These are phyloP conservation scores for Leucopternis melanops DNA, from an alignment of 2,113 vertebrate species.

Conservation along the genomic window DNA sequence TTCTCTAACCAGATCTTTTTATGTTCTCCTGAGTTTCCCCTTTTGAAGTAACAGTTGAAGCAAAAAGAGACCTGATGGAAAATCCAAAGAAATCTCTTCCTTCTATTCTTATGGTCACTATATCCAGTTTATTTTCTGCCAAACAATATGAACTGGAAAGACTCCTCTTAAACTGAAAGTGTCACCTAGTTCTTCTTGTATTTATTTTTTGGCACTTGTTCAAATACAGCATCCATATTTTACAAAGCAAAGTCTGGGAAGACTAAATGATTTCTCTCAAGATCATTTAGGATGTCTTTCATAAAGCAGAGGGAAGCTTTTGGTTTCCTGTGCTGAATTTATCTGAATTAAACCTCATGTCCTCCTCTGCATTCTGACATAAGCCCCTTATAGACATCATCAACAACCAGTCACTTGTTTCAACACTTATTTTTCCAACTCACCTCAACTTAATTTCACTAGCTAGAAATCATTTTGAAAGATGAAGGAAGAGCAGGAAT, in stretches of 20 bases:
- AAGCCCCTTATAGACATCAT: not conserved
- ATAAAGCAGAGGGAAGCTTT: too few species aligned
- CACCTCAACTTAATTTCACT: not conserved
- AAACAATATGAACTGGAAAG: not conserved
- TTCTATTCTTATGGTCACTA: not conserved
- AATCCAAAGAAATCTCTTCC: not conserved
- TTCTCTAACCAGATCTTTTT: not conserved
- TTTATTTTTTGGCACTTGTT: not conserved
- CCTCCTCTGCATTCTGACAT: not conserved
- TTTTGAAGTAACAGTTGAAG: not conserved
- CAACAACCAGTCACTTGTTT: not conserved
- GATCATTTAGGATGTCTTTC: too few species aligned
- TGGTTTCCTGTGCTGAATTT: too few species aligned
- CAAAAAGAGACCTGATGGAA: not conserved
- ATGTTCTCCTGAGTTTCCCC: not conserved
- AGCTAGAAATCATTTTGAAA: not conserved
- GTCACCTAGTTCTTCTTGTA: not conserved
- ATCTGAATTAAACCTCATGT: not conserved
- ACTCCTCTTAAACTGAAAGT: not conserved
- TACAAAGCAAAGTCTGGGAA: not conserved
- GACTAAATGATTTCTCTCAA: too few species aligned
- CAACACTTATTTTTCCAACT: not conserved
- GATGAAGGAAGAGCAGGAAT: not conserved
- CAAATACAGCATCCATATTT: not conserved
- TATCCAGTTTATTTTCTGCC: not conserved